Evolutionary conservation across 2,888 invertebrate genomes (phyloP).

Genomic region (Torymus aiolomorphi): DNA sequence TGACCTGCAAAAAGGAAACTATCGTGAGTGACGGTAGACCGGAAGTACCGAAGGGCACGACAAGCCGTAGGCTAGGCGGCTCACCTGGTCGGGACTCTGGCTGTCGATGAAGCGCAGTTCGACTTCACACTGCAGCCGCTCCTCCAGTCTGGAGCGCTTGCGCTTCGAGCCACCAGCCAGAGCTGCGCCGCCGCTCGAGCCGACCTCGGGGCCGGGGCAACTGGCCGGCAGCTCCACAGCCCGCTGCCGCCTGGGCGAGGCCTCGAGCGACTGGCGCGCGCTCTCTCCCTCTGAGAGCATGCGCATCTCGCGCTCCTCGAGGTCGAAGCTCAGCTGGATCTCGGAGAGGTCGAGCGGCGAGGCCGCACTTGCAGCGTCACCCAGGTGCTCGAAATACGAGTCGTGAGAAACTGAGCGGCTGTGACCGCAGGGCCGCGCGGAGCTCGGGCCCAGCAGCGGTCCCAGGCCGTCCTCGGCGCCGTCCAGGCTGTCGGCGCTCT

Average conservation of each 20-base stretch:
- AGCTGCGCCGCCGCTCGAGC: not conserved
- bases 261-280: constrained; percentile 76
- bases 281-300: constrained; percentile 91
- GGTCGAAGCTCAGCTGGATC: constrained; percentile 88
- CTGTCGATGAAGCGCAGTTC: constrained; percentile 90
- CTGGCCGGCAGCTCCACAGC: constrained; percentile 76
- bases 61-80: not conserved
- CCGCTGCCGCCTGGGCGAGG: constrained; percentile 71
- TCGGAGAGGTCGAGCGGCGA: constrained; percentile 85
- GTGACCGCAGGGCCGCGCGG: constrained; percentile 75
- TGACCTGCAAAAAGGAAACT: constrained; percentile 65
- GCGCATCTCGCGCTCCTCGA: constrained; percentile 90
- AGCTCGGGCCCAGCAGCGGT: constrained; percentile 74
- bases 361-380: constrained; percentile 77
- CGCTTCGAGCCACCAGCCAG: constrained; percentile 72
- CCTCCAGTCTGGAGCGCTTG: constrained; percentile 85
- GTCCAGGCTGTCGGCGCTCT: constrained; percentile 83
- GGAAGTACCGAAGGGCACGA: too few relatives aligned
- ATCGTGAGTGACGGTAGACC: too few relatives aligned
- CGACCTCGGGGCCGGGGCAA: not conserved
- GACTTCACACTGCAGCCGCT: constrained; percentile 81
- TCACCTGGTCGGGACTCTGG: constrained; percentile 82
- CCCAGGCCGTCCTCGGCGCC: constrained; percentile 70
- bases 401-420: constrained; percentile 91
- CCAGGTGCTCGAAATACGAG: constrained; percentile 91